phyloP scores from a whole-genome alignment of 2,113 vertebrate species.

The Chunga burmeisteri region DNA sequence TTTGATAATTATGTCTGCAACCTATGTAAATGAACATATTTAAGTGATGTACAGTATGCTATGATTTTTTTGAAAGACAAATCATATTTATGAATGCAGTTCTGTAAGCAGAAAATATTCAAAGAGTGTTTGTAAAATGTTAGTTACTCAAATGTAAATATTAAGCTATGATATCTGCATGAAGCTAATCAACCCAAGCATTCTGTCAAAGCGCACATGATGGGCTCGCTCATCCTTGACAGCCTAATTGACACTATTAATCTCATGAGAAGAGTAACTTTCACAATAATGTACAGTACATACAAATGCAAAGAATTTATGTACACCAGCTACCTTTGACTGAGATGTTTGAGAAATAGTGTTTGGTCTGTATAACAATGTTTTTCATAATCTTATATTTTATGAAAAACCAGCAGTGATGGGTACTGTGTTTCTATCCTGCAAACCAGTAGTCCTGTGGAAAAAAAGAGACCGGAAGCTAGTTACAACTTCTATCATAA shows the following conservation, averaged over 20 bases:
- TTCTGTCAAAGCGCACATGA: constrained; percentile 51
- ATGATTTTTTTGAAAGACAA: constrained; percentile 9
- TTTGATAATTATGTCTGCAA: neutral
- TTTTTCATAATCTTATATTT: neutral
- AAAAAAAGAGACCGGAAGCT: neutral
- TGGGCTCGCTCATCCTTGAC: constrained; percentile 34
- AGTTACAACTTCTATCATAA: neutral
- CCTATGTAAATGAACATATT: neutral
- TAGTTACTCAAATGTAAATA: constrained; percentile 26
- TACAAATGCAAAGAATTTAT: constrained; percentile 28
- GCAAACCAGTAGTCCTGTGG: neutral
- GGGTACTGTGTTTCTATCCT: neutral
- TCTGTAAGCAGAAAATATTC: neutral
- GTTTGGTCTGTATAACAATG: neutral
- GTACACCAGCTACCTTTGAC: neutral
- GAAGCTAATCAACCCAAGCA: constrained; percentile 52
- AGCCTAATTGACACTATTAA: constrained; percentile 54
- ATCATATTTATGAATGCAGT: constrained; percentile 20
- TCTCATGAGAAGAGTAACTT: constrained; percentile 27
- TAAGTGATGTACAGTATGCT: neutral
- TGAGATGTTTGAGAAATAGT: neutral
- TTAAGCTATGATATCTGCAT: constrained; percentile 1
- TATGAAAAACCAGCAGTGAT: neutral
- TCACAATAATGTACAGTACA: neutral
- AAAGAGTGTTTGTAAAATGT: neutral